Base-by-base conservation (phyloP, 1,140 invertebrate genomes). In the Agrypnia vestita region DNA sequence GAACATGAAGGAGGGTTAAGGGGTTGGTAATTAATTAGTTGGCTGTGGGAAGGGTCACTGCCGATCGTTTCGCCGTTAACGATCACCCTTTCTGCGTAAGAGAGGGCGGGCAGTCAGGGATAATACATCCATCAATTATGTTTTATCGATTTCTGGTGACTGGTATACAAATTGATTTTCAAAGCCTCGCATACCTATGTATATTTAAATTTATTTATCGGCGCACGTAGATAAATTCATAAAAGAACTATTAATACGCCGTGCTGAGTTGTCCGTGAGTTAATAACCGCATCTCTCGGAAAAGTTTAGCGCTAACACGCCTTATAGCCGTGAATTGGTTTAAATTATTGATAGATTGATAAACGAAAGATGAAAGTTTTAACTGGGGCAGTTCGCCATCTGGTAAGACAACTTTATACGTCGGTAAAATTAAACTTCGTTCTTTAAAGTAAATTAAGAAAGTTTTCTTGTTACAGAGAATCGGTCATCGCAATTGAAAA, bases 311-410 rank as follows among this genome's bases (percentile, higher is more conserved):
- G 25, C 25, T 35, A 35, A 35, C 25, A 35, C 25, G 25, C 25
- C 25, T 1, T 35, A 35, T 35, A 35, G 25, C 6, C 25, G 55
- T 59, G 55, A 59, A 56, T 15, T 64, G 19, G 35, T 25, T 64
- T 25, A 64, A 64, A 64, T 62, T 64, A 64, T 64, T 64, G 61
- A 64, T 64, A 64, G 61, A 64, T 64, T 64, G 7, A 64, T 64
- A 25, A 64, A 43, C 10, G 61, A 13, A 64, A 64, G 21, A 19
- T 25, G 61, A 25, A 64, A 15, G 11, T 43, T 64, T 25, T 64
- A 64, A 64, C 21, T 35, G 61, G 10, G 21, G 19, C 61, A 64
- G 21, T 13, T 35, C 61, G 61, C 61, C 61, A 64, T 64, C 61
- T 64, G 61, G 61, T 9, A 43, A 25, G 35, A 64, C 21, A 64